Evolutionary conservation across 2,888 invertebrate species (phyloP), one percentile per base, ranked within the genome.

Genomic region (Erpobdella octoculata): DNA sequence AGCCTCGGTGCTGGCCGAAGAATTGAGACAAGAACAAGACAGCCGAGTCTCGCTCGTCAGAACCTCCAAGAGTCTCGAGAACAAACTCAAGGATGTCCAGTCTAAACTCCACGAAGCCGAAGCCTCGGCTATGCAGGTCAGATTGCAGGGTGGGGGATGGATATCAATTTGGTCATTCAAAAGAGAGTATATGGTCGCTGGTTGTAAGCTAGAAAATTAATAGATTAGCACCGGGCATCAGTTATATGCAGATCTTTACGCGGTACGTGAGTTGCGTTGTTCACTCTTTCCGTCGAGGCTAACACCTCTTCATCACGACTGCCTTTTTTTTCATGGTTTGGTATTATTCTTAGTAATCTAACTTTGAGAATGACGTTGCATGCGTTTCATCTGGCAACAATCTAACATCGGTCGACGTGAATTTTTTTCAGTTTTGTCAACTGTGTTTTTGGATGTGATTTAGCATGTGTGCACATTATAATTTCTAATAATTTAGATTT

Each of bases 21-120:
- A 71, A 38, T 31, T 71, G 65, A 69, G 48, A 21, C 28, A 31
- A n/a, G 71, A 71, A 33, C 71, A 71, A 21, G 94, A 95, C 79
- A 95, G 93, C 86, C 91, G 90, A 81, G 94, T 94, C 84, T 95
- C 96, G 73, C 90, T 96, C 80, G 95, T 95, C 88, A 94, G 96
- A 85, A 95, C 96, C 86, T 96, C 96, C 89, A 95, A 95, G 31
- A 41, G 31, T 38, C 38, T 71, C 21, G 71, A 71, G 36, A 46
- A 37, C 33, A 31, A 36, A n/a, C 21, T 70, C 25, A 70, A 70
- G 28, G 61, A 70, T 18, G 18, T 70, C 8, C 41, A 62, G 41
- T 59, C 21, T 31, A 58, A 67, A 37, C 67, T 72, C 28, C 67
- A 72, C 62, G 95, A 95, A 85, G 94, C 95, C 79, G 96, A 93